phyloP scores from a whole-genome alignment of 2,888 invertebrate genomes.

The Piscicola geometra region DNA sequence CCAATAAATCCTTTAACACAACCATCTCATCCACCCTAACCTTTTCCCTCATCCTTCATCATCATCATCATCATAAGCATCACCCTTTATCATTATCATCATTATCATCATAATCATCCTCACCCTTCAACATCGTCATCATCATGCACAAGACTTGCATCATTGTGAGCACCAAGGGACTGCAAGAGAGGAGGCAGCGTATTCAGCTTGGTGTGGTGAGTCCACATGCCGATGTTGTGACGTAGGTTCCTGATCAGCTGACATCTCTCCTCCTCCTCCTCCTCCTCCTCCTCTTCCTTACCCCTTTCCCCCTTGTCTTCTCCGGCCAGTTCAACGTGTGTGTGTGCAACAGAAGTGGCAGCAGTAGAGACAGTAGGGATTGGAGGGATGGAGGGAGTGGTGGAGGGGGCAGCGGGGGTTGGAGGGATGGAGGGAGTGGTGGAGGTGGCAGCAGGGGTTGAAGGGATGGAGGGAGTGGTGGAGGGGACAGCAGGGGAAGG shows the following conservation, averaged over 20 bases:
- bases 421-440: too few species aligned
- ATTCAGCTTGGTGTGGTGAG: not conserved
- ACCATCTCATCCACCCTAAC: too few species aligned
- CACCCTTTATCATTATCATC: too few species aligned
- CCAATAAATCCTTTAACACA: too few species aligned
- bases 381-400: too few species aligned
- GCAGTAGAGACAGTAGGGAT: not conserved
- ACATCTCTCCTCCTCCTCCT: not conserved
- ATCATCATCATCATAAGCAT: too few species aligned
- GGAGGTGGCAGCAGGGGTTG: too few species aligned
- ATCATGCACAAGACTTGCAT: not conserved
- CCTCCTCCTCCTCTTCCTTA: not conserved
- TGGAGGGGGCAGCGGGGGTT: too few species aligned
- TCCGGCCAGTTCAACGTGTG: not conserved
- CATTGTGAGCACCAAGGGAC: not conserved
- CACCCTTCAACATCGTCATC: not conserved
- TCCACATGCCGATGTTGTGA: not conserved
- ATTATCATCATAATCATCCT: not conserved
- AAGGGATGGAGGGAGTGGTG: too few species aligned
- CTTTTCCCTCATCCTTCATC: too few species aligned
- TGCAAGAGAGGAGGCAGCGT: conserved; percentile 2
- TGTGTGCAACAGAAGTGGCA: not conserved
- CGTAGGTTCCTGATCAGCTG: not conserved
- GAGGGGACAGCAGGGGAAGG: too few species aligned
- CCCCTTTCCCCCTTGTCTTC: not conserved